These are phyloP conservation scores for Cygnus buccinator DNA, from an alignment of 2,113 vertebrate genomes.

Conservation along the genomic window DNA sequence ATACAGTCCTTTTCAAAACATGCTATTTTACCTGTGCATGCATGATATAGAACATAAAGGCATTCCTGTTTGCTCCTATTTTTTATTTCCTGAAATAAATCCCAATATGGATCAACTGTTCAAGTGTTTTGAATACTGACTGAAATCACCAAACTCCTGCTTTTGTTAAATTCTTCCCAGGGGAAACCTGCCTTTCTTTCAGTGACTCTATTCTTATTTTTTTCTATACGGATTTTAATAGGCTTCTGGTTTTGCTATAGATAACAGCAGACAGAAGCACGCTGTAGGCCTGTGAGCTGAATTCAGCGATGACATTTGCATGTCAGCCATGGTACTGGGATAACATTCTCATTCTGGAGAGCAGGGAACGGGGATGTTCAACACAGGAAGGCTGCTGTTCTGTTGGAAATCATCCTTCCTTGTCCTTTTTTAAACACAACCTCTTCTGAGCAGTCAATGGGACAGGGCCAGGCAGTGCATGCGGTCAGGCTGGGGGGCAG, in stretches of 20 bases:
- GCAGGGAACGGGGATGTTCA: neutral
- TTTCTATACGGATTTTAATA: neutral
- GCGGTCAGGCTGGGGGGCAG: neutral
- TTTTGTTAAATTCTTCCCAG: neutral
- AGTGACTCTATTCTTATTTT: neutral
- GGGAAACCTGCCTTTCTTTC: neutral
- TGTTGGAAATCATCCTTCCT: neutral
- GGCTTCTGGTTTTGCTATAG: neutral
- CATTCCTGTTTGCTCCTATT: neutral
- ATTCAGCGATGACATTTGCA: neutral
- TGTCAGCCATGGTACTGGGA: neutral
- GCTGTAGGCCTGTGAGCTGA: accelerated
- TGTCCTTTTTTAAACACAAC: neutral
- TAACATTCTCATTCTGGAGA: neutral
- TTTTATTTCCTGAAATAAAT: neutral
- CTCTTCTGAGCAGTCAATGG: neutral
- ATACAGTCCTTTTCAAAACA: neutral
- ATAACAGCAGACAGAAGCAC: neutral
- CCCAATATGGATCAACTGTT: neutral
- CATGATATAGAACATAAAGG: neutral
- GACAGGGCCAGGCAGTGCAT: neutral
- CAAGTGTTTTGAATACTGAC: neutral
- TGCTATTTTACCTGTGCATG: neutral
- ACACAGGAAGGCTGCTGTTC: neutral
- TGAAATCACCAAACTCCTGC: neutral